Conservation (phyloP, 2,888 invertebrate genomes). For the Ommatoiulus sabulosus region DNA sequence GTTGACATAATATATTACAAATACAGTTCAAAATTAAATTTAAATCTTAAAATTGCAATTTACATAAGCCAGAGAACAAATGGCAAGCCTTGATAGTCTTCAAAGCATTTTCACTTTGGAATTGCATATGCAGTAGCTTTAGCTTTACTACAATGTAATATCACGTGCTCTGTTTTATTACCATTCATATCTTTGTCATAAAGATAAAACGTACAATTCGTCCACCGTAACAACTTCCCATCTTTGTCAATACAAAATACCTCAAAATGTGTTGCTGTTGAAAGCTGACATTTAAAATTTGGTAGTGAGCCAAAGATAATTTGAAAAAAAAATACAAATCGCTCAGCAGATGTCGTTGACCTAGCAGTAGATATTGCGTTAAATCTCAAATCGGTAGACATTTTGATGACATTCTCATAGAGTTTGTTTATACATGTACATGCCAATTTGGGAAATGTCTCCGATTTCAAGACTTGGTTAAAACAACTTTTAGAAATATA, state of each 20-base stretch:
- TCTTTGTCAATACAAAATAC: slow-evolving; percentile 18
- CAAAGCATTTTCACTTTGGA: too few relatives aligned
- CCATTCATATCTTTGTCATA: not conserved
- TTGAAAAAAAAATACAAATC: not conserved
- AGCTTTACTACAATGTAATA: too few relatives aligned
- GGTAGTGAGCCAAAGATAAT: not conserved
- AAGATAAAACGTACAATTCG: not conserved
- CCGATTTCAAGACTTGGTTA: not conserved
- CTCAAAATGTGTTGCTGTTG: not conserved
- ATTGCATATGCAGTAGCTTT: too few relatives aligned
- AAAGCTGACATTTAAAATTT: slow-evolving; percentile 28
- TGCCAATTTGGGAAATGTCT: not conserved
- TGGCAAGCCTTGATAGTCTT: too few relatives aligned
- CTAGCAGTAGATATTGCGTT: not conserved
- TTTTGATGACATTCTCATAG: not conserved
- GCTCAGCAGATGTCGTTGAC: not conserved
- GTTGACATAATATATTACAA: too few relatives aligned
- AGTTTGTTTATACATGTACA: not conserved
- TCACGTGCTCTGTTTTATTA: not conserved
- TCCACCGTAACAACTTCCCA: not conserved
- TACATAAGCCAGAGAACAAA: too few relatives aligned
- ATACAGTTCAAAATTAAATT: too few relatives aligned
- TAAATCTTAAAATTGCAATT: too few relatives aligned
- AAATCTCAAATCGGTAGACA: not conserved
- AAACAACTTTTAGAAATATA: not conserved